Conservation (phyloP, 2,113 vertebrate genomes). For the Synchiropus splendidus region DNA sequence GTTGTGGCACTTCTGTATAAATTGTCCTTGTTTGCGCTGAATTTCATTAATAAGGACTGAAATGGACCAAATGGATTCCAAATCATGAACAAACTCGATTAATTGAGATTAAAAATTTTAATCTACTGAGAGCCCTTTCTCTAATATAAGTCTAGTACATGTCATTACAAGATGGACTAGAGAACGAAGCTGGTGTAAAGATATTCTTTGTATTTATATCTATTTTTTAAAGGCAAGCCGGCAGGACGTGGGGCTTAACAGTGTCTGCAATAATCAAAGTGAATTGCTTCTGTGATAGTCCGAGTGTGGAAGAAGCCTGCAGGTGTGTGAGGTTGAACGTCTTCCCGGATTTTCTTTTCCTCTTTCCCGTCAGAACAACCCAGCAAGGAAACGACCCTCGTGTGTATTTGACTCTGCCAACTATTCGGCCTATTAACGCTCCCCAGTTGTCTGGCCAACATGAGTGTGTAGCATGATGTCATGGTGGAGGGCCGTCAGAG, state of each 20-base stretch:
- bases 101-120: no score
- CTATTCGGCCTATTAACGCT: constrained; percentile 17
- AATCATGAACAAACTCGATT: no score
- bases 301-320: constrained; percentile 1
- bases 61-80: no score
- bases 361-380: constrained; percentile 15
- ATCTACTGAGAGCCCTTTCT: no score
- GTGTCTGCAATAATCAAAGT: neutral
- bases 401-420: constrained; percentile 10
- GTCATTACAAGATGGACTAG: no score
- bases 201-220: no score
- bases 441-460: constrained; percentile 30
- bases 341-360: neutral
- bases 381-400: constrained; percentile 10
- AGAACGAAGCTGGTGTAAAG: no score
- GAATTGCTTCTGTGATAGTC: constrained; percentile 3
- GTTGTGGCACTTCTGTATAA: no score
- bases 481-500: constrained; percentile 23
- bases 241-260: neutral
- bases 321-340: neutral
- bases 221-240: constrained; percentile 1
- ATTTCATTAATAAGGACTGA: no score
- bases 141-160: no score
- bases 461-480: constrained; percentile 46
- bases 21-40: no score